Evolutionary conservation across 2,113 vertebrate species (phyloP), one percentile per base, ranked within the genome.

Genomic region (Corapipo altera): DNA sequence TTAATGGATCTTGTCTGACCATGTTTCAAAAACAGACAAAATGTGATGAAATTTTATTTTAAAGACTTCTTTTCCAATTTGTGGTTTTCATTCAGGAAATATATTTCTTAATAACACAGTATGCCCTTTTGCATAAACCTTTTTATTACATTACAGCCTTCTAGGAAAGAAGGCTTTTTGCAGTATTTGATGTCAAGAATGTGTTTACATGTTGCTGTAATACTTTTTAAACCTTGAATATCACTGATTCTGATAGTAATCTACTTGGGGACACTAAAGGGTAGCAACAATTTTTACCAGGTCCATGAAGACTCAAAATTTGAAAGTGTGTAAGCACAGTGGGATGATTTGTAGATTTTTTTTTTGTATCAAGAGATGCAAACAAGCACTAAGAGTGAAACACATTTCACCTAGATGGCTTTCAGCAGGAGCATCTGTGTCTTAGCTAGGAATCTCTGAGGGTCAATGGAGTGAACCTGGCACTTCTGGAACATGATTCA

Each of bases 1-100:
- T 97, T 98, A 98, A 98, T 97, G 84, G 92, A n/a, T 97, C 98
- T 97, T 88, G 88, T 94, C 96, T 98, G 97, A 93, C 76, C 6
- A 58, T 67, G 77, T 95, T 95, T 97, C 30, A 80, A 96, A 97
- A 98, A 37, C 85, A 96, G 86, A 97, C 87, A 96, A 97, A 97
- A 94, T 74, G 94, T 74, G 85, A 94, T 88, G 72, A n/a, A 55
- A 27, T 97, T 97, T 86, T 93, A 90, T 96, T 98, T 97, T 88
- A 88, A 82, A 83, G 49, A 16, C 67, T 95, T 96, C 52, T 96
- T 96, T 95, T 80, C 37, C 35, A 85, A 74, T 86, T 81, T 94
- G 77, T 88, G 74, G 59, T n/a, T 96, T 96, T 89, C 26, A 43
- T 77, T 73, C 70, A 26, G 32, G 51, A 79, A 21, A 24, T 21